A percentile compares a stretch with the other conserved stretches of the same genome.
These are phyloP conservation scores for Cryptotermes secundus DNA, from an alignment of 1,140 invertebrate species.

Conservation along the genomic window DNA sequence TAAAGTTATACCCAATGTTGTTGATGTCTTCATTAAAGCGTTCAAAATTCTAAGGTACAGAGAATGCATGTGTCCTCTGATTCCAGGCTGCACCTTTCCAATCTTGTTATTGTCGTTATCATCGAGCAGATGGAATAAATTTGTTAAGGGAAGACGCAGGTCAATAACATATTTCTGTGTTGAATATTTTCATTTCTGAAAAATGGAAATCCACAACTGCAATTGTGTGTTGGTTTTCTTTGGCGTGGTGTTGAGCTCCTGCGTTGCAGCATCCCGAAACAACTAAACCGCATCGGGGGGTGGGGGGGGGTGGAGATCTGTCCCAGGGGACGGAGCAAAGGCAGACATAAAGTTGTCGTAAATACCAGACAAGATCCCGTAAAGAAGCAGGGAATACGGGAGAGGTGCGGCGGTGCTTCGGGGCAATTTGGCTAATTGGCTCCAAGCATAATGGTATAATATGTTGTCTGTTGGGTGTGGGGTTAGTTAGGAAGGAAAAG, in stretches of 20 bases:
- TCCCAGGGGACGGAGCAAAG: slow-evolving; percentile 6
- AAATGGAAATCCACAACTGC: too few species aligned
- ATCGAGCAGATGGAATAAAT: too few species aligned
- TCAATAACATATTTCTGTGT: too few species aligned
- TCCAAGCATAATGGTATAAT: slow-evolving; percentile 35
- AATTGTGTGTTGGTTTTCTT: too few species aligned
- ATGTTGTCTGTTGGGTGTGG: slow-evolving; percentile 29
- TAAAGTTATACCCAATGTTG: too few species aligned
- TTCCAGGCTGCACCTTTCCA: too few species aligned
- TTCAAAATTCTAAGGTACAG: too few species aligned
- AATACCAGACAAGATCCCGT: slow-evolving; percentile 27
- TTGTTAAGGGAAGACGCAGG: too few species aligned
- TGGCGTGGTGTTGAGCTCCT: neutral
- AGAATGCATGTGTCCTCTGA: too few species aligned
- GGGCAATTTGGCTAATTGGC: slow-evolving; percentile 35
- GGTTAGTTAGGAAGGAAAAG: neutral
- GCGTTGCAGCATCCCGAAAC: neutral
- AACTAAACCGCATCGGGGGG: neutral
- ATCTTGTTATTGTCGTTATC: too few species aligned
- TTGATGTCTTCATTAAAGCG: too few species aligned
- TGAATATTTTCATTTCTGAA: too few species aligned
- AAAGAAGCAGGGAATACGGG: slow-evolving; percentile 15
- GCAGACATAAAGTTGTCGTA: slow-evolving; percentile 32
- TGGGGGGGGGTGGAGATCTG: neutral
- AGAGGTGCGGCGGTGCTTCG: neutral